These are phyloP conservation scores for Cheilosia soror DNA, from an alignment of 2,888 invertebrate species.

Conservation along the genomic window DNA sequence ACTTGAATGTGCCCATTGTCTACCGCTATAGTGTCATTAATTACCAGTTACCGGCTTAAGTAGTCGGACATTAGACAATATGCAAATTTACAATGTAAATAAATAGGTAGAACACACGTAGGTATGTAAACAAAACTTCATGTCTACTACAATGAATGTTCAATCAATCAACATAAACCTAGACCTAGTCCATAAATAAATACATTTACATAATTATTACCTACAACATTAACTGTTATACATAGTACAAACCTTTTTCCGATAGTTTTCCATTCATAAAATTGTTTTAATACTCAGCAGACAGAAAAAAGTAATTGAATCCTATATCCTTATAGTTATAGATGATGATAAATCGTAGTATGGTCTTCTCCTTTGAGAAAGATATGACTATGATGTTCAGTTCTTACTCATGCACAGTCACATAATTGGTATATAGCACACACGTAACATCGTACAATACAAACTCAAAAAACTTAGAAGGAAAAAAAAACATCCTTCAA, in stretches of 20 bases:
- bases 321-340: constrained; percentile 19
- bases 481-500: constrained; percentile 17
- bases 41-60: too few relatives aligned
- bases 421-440: background rate
- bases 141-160: too few relatives aligned
- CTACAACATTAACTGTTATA: background rate
- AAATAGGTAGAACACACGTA: too few relatives aligned
- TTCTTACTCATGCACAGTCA: constrained; percentile 1
- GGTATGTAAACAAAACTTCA: too few relatives aligned
- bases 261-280: constrained; percentile 82
- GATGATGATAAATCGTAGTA: background rate
- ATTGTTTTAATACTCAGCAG: constrained; percentile 44
- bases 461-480: background rate
- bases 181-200: too few relatives aligned
- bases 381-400: constrained; percentile 20
- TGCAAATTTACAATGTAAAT: too few relatives aligned
- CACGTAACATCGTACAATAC: constrained; percentile 3
- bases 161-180: too few relatives aligned
- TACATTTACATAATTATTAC: too few relatives aligned
- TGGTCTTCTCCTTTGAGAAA: background rate
- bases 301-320: constrained; percentile 25
- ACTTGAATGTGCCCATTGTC: too few relatives aligned
- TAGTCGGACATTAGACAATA: too few relatives aligned
- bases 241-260: constrained; percentile 81
- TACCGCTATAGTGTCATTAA: too few relatives aligned